Conservation (phyloP, 2,888 invertebrate species). For the Microctonus brassicae region DNA sequence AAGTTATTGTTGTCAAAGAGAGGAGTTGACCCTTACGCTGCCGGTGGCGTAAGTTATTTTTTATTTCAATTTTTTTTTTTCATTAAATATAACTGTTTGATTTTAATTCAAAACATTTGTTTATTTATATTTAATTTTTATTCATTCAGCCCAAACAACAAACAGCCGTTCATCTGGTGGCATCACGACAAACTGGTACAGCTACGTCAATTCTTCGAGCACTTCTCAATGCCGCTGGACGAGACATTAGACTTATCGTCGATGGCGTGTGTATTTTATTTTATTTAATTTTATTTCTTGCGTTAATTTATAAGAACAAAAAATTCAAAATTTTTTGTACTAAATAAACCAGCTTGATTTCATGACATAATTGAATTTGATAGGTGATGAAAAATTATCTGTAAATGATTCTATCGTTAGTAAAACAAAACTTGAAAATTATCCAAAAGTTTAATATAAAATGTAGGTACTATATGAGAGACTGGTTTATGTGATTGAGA, state of each 20-base stretch:
- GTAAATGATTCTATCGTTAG: not conserved
- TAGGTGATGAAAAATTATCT: not conserved
- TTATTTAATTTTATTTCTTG: not conserved
- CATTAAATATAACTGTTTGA: no score
- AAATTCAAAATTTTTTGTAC: not conserved
- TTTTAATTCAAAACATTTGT: no score
- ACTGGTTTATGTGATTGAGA: not conserved
- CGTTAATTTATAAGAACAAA: not conserved
- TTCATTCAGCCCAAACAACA: constrained; percentile 86
- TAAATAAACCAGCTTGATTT: not conserved
- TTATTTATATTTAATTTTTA: not conserved
- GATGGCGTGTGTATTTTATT: constrained; percentile 83
- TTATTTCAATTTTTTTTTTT: constrained; percentile 12
- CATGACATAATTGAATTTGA: not conserved
- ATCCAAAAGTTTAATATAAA: not conserved
- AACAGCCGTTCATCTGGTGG: constrained; percentile 95
- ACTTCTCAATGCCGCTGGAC: constrained; percentile 88
- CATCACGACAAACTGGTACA: constrained; percentile 91
- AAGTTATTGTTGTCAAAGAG: constrained; percentile 88
- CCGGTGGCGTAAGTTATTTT: constrained; percentile 88
- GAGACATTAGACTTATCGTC: constrained; percentile 87
- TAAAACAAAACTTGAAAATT: not conserved
- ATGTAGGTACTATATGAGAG: constrained; percentile 17
- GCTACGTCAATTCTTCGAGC: constrained; percentile 92
- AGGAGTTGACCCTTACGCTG: constrained; percentile 91